Base-by-base conservation (phyloP, 1,140 invertebrate species). In the Bombus vancouverensis region DNA sequence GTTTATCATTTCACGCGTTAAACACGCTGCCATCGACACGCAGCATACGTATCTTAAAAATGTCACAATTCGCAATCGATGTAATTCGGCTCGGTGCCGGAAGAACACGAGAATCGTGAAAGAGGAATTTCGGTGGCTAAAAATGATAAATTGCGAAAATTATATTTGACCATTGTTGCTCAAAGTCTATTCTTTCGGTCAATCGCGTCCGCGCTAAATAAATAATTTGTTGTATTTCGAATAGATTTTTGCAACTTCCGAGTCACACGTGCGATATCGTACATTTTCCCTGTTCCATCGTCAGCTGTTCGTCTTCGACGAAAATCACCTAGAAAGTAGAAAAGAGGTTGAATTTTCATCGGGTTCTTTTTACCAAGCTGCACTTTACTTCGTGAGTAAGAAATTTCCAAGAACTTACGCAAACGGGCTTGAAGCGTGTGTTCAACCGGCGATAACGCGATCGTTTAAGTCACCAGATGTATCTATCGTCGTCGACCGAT, bases 391-490 rank as follows among this genome's bases (percentile, higher is more conserved):
- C 28, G 18, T 8, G 2, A 53, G 47, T 22, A 53, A 53, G 47
- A 22, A 8, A 53, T 53, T 39, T 28, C 9, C 1, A 13, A 37
- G 10, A 72, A 81, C 44, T 76, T 83, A 83, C 4, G 81, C 72
- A 75, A 83, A 75, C 59, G 34, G 8, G 25, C 1, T 18, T n/a
- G 47, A 37, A 66, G 59, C 57, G 47, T 37, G 32, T 66, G 72
- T 28, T 65, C 15, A 6, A 57, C 10, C 28, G 71, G 32, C 47
- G 57, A 75, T 75, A 82, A 57, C 39, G 57, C 84, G 71, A 59
- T 66, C 66, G 83, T 88, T 79, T 42, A 71, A 80, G 75, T 88
- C 72, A 66, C 53, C 62, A n/a, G 81, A 73, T 65, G 53, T 53
- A 44, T 37, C 44, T 74, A 39, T 47, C 72, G 71, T 68, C 59